Evolutionary conservation across 1,140 invertebrate species (phyloP).

Genomic region (Augochlora pura): DNA sequence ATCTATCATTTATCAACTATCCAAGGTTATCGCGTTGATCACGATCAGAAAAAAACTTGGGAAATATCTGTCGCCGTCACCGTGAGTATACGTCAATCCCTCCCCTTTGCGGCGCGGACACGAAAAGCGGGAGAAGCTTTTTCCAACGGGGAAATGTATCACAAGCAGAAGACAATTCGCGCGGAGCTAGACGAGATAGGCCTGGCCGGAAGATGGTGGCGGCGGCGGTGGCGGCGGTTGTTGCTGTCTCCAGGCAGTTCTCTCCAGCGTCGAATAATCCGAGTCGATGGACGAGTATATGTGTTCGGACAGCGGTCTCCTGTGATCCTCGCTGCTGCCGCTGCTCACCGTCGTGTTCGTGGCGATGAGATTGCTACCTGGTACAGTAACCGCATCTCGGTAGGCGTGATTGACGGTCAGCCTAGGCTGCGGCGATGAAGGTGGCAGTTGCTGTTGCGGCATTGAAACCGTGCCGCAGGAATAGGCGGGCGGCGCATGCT

Average conservation of each 20-base stretch:
- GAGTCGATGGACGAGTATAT: constrained; percentile 94
- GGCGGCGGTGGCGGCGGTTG: constrained; percentile 71
- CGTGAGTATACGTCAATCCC: not conserved
- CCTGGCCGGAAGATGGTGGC: constrained; percentile 79
- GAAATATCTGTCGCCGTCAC: not conserved
- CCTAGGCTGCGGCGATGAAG: constrained; percentile 79
- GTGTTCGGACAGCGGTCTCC: constrained; percentile 90
- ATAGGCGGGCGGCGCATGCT: constrained; percentile 80
- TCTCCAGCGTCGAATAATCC: constrained; percentile 85
- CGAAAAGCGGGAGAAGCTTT: constrained; percentile 28
- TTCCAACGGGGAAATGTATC: constrained; percentile 7
- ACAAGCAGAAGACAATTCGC: constrained; percentile 20
- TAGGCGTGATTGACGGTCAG: constrained; percentile 79
- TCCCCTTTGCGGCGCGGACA: constrained; percentile 8
- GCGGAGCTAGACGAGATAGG: constrained; percentile 81
- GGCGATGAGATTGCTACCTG: constrained; percentile 81
- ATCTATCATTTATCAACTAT: constrained; percentile 28
- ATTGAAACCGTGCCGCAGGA: constrained; percentile 66
- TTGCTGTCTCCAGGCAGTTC: constrained; percentile 78
- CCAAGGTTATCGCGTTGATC: constrained; percentile 1
- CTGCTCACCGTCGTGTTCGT: constrained; percentile 75
- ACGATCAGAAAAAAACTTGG: not conserved
- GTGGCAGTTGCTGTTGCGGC: constrained; percentile 71
- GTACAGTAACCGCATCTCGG: constrained; percentile 70
- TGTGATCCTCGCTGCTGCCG: constrained; percentile 79